Conservation (phyloP, 2,888 invertebrate species). For the Colletes collaris region DNA sequence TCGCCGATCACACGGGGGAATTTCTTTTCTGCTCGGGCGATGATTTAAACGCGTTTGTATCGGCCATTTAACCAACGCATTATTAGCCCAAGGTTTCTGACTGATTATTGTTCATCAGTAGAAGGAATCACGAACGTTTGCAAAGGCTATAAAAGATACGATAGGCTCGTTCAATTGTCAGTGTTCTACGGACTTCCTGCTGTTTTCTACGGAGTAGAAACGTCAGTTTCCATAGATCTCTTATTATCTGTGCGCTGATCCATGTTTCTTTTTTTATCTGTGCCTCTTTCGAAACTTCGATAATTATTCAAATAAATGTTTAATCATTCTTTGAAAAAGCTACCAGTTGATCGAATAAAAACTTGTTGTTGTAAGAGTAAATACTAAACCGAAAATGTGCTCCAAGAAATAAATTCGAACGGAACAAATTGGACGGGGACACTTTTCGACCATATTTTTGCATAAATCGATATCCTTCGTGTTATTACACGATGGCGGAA, state of each 20-base stretch:
- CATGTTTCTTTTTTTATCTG: neutral
- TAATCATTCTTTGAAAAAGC: too few relatives aligned
- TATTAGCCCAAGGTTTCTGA: conserved; percentile 58
- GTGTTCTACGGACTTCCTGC: conserved; percentile 32
- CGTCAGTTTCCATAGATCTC: conserved; percentile 2
- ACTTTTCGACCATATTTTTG: too few relatives aligned
- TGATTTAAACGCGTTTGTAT: conserved; percentile 41
- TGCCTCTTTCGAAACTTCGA: too few relatives aligned
- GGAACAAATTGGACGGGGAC: too few relatives aligned
- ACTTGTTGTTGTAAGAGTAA: too few relatives aligned
- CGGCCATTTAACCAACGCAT: conserved; percentile 46
- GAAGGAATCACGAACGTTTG: conserved; percentile 52
- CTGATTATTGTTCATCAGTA: conserved; percentile 55
- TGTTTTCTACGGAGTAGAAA: neutral
- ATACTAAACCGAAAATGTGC: too few relatives aligned
- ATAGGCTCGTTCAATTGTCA: conserved; percentile 25
- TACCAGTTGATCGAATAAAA: too few relatives aligned
- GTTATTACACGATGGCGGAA: too few relatives aligned
- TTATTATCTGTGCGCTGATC: neutral
- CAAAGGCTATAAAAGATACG: conserved; percentile 59
- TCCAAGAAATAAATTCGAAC: too few relatives aligned
- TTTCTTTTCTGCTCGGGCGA: conserved; percentile 24
- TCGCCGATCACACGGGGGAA: conserved; percentile 12
- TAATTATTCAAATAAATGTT: too few relatives aligned
- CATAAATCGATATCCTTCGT: too few relatives aligned